Evolutionary conservation across 2,797 vertebrate species (phyloP), one percentile per base, ranked within the genome.

Genomic region (Gymnothorax javanicus): DNA sequence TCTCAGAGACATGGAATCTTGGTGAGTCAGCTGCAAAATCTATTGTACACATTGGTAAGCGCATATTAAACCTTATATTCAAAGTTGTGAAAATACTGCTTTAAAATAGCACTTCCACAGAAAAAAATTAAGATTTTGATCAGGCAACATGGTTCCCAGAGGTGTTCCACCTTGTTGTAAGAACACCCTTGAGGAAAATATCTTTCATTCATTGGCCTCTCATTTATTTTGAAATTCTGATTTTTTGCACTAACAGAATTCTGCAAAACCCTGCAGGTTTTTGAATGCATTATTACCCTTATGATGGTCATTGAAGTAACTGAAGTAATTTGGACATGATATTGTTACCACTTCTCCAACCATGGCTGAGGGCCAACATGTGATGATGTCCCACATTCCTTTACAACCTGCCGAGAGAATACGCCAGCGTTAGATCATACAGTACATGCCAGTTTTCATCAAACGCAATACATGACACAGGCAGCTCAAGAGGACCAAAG

Each of bases 381-480:
- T 97, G 69, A 99, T 94, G 89, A 96, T 98, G 88, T 99, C 98
- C 98, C 98, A 99, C 88, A 96, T 97, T 89, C 94, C 96, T 87
- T 94, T 92, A 90, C 98, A 99, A 69, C 97, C 98, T 99, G 93
- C 59, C 87, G 83, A 88, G 84, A 90, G 59, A 91, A 84, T n/a
- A 62, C 1, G 77, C n/a, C 52, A 11, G 56, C 85, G 85, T 60
- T 17, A 86, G 52, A 5, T 43, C 33, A 83, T 7, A 69, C 23
- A 69, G n/a, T 43, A 43, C 33, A 69, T 9, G 64, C 23, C 6
- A 11, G 23, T 9, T 69, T 69, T 8, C 9, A 69, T 69, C 6
- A 69, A 69, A 69, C 64, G 25, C n/a, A 69, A 23, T 23, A n/a
- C 54, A 17, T 17, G 7, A 11, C 52, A 56, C 8, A 9, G 54